Evolutionary conservation across 1,140 invertebrate species (phyloP).

Genomic region (Cydia amplana): DNA sequence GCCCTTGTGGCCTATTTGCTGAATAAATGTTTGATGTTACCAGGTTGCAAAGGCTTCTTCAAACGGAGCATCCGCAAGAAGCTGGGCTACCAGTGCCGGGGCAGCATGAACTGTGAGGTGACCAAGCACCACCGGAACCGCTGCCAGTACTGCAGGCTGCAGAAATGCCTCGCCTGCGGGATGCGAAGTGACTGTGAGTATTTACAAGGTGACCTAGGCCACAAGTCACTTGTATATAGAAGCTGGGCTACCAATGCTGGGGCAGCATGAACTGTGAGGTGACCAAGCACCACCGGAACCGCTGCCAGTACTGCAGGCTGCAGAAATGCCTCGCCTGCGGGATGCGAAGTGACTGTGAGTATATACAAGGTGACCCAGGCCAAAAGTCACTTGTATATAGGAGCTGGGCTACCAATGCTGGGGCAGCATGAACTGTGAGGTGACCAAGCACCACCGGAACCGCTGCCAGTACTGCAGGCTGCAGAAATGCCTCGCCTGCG

Average conservation of each 20-base stretch:
- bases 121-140: slow-evolving; percentile 97
- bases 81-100: too few relatives aligned
- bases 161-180: slow-evolving; percentile 97
- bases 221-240: slow-evolving; percentile 72
- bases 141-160: slow-evolving; percentile 98
- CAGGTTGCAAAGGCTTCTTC: slow-evolving; percentile 94
- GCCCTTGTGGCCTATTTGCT: too few relatives aligned
- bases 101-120: too few relatives aligned
- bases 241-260: slow-evolving; percentile 88
- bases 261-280: neutral
- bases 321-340: too few relatives aligned
- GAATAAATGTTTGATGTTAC: too few relatives aligned
- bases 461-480: too few relatives aligned
- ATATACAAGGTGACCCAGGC: neutral
- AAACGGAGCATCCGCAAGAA: slow-evolving; percentile 96
- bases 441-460: too few relatives aligned
- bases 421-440: neutral
- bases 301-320: too few relatives aligned
- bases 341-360: slow-evolving; percentile 96
- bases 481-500: too few relatives aligned
- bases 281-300: too few relatives aligned
- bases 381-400: slow-evolving; percentile 60
- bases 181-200: slow-evolving; percentile 99
- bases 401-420: slow-evolving; percentile 87
- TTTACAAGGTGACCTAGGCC: neutral